phyloP scores from a whole-genome alignment of 2,888 invertebrate species.

The Leptura quadrifasciata region DNA sequence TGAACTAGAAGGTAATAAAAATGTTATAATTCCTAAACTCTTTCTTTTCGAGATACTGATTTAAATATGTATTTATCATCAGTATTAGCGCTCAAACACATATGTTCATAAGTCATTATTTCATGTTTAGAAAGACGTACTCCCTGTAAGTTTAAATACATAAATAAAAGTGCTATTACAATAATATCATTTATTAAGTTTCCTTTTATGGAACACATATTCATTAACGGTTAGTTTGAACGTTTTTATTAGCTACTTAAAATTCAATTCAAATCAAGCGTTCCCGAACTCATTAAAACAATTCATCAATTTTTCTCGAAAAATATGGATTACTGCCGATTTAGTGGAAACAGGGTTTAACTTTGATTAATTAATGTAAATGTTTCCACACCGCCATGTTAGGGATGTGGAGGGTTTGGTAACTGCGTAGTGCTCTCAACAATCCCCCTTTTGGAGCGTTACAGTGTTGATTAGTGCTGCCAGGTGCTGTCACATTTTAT shows the following conservation, averaged over 20 bases:
- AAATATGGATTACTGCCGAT: slow-evolving; percentile 36
- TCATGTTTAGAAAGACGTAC: too few relatives aligned
- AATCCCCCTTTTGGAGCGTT: slow-evolving; percentile 4
- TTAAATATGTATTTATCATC: too few relatives aligned
- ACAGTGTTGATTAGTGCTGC: slow-evolving; percentile 38
- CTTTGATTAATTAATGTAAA: slow-evolving; percentile 39
- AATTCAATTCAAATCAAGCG: neutral
- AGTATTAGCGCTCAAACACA: too few relatives aligned
- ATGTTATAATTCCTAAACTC: too few relatives aligned
- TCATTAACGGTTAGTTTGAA: too few relatives aligned
- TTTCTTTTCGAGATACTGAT: too few relatives aligned
- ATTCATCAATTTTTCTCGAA: slow-evolving; percentile 17
- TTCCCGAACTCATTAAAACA: neutral
- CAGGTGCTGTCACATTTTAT: slow-evolving; percentile 39
- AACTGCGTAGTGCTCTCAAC: slow-evolving; percentile 3
- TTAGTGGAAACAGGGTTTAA: slow-evolving; percentile 29
- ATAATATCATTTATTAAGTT: too few relatives aligned
- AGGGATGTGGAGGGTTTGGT: slow-evolving; percentile 22
- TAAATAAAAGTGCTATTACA: too few relatives aligned
- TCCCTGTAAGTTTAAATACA: too few relatives aligned
- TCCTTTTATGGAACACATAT: too few relatives aligned
- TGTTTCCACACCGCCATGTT: slow-evolving; percentile 33
- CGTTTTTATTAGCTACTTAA: neutral
- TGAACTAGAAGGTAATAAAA: too few relatives aligned
- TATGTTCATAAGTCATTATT: too few relatives aligned